Conservation (phyloP, 2,888 invertebrate species). For the Chrysomela aeneicollis region DNA sequence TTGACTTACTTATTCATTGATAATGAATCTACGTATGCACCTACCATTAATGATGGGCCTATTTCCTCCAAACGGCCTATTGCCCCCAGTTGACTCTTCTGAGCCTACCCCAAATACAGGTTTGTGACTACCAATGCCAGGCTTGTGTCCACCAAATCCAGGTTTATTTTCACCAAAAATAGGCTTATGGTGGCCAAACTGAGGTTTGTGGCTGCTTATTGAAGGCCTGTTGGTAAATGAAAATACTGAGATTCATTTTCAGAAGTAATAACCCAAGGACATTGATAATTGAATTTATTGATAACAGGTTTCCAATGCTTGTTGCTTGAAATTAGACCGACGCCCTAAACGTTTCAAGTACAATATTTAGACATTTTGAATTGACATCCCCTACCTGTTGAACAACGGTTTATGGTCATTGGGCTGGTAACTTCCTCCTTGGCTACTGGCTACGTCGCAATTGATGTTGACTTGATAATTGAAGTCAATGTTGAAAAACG, state of each 20-base stretch:
- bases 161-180: conserved; percentile 34
- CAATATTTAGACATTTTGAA: too few species aligned
- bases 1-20: too few species aligned
- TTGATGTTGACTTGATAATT: conserved; percentile 51
- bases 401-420: conserved; percentile 7
- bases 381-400: conserved; percentile 4
- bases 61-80: conserved; percentile 22
- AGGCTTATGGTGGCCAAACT: conserved; percentile 23
- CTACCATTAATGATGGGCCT: conserved; percentile 24
- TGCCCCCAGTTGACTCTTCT: not conserved
- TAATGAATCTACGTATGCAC: too few species aligned
- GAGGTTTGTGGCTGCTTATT: conserved; percentile 9
- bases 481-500: conserved; percentile 51
- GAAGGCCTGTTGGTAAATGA: not conserved
- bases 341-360: too few species aligned
- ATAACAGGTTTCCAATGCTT: too few species aligned
- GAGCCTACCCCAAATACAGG: not conserved
- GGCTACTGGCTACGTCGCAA: conserved; percentile 42
- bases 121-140: conserved; percentile 13
- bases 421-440: conserved; percentile 22
- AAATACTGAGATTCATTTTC: too few species aligned
- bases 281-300: too few species aligned
- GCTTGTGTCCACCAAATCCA: conserved; percentile 9
- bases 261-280: too few species aligned
- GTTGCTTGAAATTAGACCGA: too few species aligned